These are phyloP conservation scores for Syrista parreyssii DNA, from an alignment of 2,888 invertebrate species.

Conservation along the genomic window DNA sequence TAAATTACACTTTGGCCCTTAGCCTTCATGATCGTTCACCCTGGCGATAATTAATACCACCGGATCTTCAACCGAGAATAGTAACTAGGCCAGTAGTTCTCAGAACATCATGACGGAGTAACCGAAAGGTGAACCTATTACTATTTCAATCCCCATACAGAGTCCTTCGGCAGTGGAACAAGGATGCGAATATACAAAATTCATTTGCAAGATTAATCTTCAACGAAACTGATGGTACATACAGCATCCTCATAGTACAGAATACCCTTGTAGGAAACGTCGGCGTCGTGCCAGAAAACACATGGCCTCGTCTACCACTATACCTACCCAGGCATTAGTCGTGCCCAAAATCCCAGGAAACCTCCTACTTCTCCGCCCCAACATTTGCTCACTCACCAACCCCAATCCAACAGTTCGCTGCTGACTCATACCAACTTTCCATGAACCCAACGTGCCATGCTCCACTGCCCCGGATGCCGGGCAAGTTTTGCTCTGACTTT, in stretches of 20 bases:
- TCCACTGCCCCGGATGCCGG: slow-evolving; percentile 20
- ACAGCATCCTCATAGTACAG: slow-evolving; percentile 20
- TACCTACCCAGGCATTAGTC: background rate
- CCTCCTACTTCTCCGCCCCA: background rate
- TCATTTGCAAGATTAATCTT: slow-evolving; percentile 43
- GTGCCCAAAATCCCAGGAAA: background rate
- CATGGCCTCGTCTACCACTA: slow-evolving; percentile 6
- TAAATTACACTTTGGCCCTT: background rate
- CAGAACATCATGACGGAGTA: background rate
- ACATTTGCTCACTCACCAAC: background rate
- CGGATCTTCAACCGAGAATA: background rate
- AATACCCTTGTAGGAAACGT: slow-evolving; percentile 23
- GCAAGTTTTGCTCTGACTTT: background rate
- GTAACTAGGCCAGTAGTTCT: background rate
- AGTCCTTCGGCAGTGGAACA: background rate
- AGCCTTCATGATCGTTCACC: background rate
- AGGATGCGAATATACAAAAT: slow-evolving; percentile 25
- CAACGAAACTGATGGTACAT: slow-evolving; percentile 31
- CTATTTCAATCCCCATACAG: background rate
- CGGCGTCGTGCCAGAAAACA: slow-evolving; percentile 39
- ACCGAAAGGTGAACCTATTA: background rate
- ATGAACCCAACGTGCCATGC: slow-evolving; percentile 13
- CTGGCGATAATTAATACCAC: background rate
- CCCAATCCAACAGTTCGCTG: background rate
- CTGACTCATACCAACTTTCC: background rate